Conservation (phyloP, 2,888 invertebrate species). For the Stenodera caucasica region DNA sequence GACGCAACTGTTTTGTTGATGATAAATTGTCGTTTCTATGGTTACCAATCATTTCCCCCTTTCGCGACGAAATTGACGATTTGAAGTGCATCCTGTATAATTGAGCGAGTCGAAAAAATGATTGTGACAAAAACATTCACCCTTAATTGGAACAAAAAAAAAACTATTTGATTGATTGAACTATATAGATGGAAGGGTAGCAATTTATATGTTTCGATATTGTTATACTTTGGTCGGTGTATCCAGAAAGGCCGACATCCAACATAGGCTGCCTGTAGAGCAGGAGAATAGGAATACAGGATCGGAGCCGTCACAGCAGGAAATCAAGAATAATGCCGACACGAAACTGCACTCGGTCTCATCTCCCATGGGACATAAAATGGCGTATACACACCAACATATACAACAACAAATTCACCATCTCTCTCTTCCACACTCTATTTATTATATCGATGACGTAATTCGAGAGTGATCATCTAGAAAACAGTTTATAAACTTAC, state of each 20-base stretch:
- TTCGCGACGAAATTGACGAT: too few species aligned
- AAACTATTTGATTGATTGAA: background rate
- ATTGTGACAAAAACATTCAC: background rate
- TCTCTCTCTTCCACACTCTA: background rate
- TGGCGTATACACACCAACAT: slow-evolving; percentile 40
- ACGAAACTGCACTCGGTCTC: slow-evolving; percentile 64
- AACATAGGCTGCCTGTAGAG: slow-evolving; percentile 16
- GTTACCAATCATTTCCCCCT: too few species aligned
- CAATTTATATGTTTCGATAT: too few species aligned
- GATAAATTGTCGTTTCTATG: too few species aligned
- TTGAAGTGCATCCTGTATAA: background rate
- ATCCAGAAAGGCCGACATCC: background rate
- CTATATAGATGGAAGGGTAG: background rate
- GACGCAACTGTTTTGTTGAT: too few species aligned
- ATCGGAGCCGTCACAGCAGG: slow-evolving; percentile 56
- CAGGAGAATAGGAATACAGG: slow-evolving; percentile 36
- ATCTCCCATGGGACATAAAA: slow-evolving; percentile 54
- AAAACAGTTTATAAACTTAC: too few species aligned
- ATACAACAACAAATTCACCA: background rate
- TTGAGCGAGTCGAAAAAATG: background rate
- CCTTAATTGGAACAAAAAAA: background rate
- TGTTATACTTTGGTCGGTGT: too few species aligned
- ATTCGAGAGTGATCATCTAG: too few species aligned
- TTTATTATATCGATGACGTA: too few species aligned
- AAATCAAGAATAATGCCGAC: slow-evolving; percentile 70